phyloP scores from a whole-genome alignment of 2,797 vertebrate genomes.

The Oreortyx pictus region DNA sequence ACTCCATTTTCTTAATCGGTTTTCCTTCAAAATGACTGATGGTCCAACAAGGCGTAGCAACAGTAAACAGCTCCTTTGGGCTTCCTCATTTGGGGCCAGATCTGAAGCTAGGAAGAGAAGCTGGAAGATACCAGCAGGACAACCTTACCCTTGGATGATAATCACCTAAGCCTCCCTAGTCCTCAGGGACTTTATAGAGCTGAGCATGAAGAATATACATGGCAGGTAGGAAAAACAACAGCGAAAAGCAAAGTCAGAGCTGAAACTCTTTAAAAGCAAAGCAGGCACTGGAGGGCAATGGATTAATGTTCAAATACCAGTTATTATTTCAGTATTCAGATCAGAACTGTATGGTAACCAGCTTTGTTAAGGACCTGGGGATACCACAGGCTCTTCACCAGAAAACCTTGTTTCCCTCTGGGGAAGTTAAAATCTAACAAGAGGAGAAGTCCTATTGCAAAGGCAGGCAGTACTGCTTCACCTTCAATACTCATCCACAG shows the following conservation, averaged over 20 bases:
- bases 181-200: conserved; percentile 1
- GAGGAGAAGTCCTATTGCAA: not conserved
- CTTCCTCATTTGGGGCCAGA: not conserved
- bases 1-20: conserved; percentile 51
- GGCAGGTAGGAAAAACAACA: not conserved
- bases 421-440: not conserved
- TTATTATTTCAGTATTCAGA: not conserved
- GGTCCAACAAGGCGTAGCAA: conserved; percentile 3
- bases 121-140: not conserved
- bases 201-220: not conserved
- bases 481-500: no score
- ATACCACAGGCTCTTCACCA: not conserved
- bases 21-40: conserved; percentile 57
- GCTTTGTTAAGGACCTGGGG: not conserved
- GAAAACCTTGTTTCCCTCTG: not conserved
- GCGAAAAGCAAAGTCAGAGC: conserved; percentile 43
- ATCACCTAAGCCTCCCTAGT: conserved; percentile 44
- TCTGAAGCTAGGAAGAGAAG: conserved; percentile 9
- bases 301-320: not conserved
- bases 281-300: not conserved
- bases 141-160: not conserved
- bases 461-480: no score
- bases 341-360: not conserved
- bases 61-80: not conserved
- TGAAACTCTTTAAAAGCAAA: conserved; percentile 11